Conservation (phyloP, 1,140 invertebrate species). For the Babylonia areolata region DNA sequence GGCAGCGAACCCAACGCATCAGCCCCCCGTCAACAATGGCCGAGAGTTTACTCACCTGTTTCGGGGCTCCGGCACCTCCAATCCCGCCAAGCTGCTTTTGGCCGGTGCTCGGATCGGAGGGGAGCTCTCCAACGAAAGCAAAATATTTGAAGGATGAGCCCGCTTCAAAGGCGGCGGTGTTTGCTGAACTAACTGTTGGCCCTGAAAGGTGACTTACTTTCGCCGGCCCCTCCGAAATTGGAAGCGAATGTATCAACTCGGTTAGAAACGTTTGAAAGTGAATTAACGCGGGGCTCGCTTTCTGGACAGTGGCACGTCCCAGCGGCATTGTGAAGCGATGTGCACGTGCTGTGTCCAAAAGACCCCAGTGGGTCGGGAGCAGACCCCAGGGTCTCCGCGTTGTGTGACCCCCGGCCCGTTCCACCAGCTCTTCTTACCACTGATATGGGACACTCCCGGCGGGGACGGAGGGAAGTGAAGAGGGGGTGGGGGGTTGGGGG, state of each 20-base stretch:
- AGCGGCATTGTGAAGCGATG: slow-evolving; percentile 16
- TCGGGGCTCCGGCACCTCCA: neutral
- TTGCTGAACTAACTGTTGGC: slow-evolving; percentile 40
- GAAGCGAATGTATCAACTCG: slow-evolving; percentile 39
- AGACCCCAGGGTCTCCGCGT: too few relatives aligned
- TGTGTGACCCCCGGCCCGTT: neutral
- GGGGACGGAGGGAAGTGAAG: too few relatives aligned
- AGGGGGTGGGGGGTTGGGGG: too few relatives aligned
- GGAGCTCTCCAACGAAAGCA: slow-evolving; percentile 40
- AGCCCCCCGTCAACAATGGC: slow-evolving; percentile 24
- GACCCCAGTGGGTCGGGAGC: too few relatives aligned
- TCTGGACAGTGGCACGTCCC: slow-evolving; percentile 28
- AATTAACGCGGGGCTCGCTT: slow-evolving; percentile 30
- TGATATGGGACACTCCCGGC: neutral
- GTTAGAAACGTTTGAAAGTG: slow-evolving; percentile 43
- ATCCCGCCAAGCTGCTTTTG: slow-evolving; percentile 27
- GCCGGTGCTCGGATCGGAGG: neutral
- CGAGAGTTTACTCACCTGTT: slow-evolving; percentile 37
- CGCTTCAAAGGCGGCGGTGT: slow-evolving; percentile 29
- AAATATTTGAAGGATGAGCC: slow-evolving; percentile 40
- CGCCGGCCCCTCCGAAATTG: slow-evolving; percentile 1
- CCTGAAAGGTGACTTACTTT: slow-evolving; percentile 31
- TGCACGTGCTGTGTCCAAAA: slow-evolving; percentile 26
- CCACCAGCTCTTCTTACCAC: neutral
- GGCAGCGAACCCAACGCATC: slow-evolving; percentile 19